Percentiles rank a stretch among this genome's conserved stretches.
These are phyloP conservation scores for Carpatolechia fugitivella DNA, from an alignment of 2,888 invertebrate species.

Conservation along the genomic window DNA sequence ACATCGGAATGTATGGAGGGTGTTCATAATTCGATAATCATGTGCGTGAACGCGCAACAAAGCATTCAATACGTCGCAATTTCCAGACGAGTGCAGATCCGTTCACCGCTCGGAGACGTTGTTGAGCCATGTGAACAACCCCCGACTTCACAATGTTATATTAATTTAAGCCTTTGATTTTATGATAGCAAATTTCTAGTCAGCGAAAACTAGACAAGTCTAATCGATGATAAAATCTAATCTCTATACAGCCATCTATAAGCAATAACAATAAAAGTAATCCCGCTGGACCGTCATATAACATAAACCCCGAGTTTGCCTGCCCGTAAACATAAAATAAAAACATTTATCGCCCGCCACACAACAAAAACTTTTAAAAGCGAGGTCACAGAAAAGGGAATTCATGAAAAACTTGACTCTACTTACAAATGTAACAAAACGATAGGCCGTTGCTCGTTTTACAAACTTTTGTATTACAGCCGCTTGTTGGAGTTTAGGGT, in stretches of 20 bases:
- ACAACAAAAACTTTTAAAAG: constrained; percentile 51
- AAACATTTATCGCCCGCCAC: constrained; percentile 52
- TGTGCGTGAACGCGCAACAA: constrained; percentile 27
- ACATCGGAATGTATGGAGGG: neutral
- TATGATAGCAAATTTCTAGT: too few species aligned
- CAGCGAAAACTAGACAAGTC: constrained; percentile 18
- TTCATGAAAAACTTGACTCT: constrained; percentile 50
- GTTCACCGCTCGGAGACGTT: constrained; percentile 15
- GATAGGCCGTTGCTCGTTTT: constrained; percentile 51
- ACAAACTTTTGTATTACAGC: constrained; percentile 50
- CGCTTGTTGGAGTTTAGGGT: constrained; percentile 54
- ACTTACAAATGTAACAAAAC: constrained; percentile 40
- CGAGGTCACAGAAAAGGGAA: constrained; percentile 54
- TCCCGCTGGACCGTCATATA: constrained; percentile 36
- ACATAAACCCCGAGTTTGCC: constrained; percentile 45
- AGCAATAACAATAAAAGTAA: constrained; percentile 50
- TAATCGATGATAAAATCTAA: constrained; percentile 20
- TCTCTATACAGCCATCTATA: constrained; percentile 28
- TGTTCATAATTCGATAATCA: constrained; percentile 24
- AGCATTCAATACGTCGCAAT: constrained; percentile 24
- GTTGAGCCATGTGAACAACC: neutral
- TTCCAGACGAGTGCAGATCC: constrained; percentile 25
- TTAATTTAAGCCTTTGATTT: too few species aligned
- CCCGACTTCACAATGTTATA: too few species aligned
- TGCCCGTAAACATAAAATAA: constrained; percentile 57